Base-by-base conservation (phyloP, 2,113 vertebrate species). In the Eleginops maclovinus region DNA sequence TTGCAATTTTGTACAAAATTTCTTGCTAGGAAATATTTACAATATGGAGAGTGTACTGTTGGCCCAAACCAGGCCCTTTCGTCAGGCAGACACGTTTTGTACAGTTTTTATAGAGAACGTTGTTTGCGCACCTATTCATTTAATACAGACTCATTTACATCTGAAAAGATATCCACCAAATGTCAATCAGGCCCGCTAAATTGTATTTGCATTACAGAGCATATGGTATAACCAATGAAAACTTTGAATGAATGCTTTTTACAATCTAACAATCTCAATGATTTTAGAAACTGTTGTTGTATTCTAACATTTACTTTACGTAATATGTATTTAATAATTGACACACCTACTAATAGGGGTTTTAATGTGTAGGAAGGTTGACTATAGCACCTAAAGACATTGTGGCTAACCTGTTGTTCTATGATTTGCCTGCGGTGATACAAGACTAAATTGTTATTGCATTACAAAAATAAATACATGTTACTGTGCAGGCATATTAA, bases 401-500 rank as follows among this genome's bases (percentile, higher is more conserved):
- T 44, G 50, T 31, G 24, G 16, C 13, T 66, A 72, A 77, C 43
- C 56, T 40, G 49, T 75, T 60, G 65, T 76, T 54, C 4, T 16
- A 9, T 14, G 40, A 26, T 51, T 72, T 66, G 15, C 36, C 15
- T 36, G 5, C 0, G 41, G 14, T 58, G 50, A 51, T 13, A 9
- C 47, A 53, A 36, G 31, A 53, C 62, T 67, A 31, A 40, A 54
- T 47, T 60, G 22, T 55, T 44, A 69, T 40, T 78, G 28, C 31
- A 78, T 51, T 64, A 10, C 47, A 67, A 49, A 31, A 66, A 59
- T 43, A 51, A 47, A 72, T 49, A 22, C 19, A 65, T n/a, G 21
- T 36, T 26, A 54, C 59, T 84, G 53, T 81, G 66, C 28, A 21
- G 47, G 54, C 51, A 61, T 55, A 13, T 60, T 58, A 72, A 75